Evolutionary conservation across 2,113 vertebrate species (phyloP).

Genomic region (Ciconia boyciana): DNA sequence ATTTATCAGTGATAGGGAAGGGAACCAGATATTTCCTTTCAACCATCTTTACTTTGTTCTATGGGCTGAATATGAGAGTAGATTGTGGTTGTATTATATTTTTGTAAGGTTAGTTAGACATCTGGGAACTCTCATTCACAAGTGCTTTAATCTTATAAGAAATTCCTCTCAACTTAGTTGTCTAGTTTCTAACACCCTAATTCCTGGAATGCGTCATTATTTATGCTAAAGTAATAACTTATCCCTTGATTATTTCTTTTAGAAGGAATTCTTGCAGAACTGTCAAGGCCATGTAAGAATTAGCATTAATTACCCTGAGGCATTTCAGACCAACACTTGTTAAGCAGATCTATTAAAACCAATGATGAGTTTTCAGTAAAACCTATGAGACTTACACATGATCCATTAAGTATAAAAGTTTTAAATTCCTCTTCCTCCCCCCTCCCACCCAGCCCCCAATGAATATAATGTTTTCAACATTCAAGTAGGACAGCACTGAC

Average conservation of each 20-base stretch:
- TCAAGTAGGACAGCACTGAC: not conserved
- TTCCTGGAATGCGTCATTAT: conserved; percentile 18
- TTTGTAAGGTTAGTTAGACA: not conserved
- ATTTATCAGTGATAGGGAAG: not conserved
- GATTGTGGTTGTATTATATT: not conserved
- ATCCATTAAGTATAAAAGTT: not conserved
- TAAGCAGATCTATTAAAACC: conserved; percentile 31
- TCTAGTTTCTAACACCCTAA: not conserved
- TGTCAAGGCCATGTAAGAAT: conserved; percentile 38
- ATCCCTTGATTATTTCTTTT: conserved; percentile 26
- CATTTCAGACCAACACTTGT: conserved; percentile 32
- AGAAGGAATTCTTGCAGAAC: conserved; percentile 10
- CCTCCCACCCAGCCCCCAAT: not conserved
- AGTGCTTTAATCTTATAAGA: not conserved
- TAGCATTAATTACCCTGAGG: conserved; percentile 29
- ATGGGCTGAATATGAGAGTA: not conserved
- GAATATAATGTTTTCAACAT: not conserved
- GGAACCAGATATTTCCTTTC: not conserved
- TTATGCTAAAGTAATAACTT: conserved; percentile 29
- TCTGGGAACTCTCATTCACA: not conserved
- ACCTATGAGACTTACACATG: not conserved
- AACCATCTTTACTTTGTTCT: not conserved
- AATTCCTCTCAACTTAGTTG: not conserved
- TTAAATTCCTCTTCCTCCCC: not conserved
- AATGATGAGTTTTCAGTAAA: conserved; percentile 20